phyloP scores from a whole-genome alignment of 2,888 invertebrate species.

The Drosophila nr. fundita region DNA sequence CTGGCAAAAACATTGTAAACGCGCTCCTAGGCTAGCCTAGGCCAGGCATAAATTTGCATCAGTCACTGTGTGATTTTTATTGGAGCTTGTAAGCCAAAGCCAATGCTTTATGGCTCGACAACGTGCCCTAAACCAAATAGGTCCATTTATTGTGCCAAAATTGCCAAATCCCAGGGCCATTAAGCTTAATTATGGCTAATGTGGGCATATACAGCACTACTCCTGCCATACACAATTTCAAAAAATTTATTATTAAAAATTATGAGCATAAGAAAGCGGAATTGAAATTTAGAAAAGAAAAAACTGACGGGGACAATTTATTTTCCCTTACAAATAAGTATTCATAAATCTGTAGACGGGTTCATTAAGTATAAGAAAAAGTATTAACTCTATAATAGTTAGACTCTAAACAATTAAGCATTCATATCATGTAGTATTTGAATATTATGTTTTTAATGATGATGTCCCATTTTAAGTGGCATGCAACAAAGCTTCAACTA shows the following conservation, averaged over 20 bases:
- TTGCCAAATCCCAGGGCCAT: conserved; percentile 76
- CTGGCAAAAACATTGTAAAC: conserved; percentile 74
- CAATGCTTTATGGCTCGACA: conserved; percentile 69
- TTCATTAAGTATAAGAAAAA: neutral
- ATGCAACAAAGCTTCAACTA: neutral
- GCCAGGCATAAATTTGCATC: conserved; percentile 77
- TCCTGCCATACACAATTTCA: conserved; percentile 10
- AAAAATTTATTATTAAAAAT: neutral
- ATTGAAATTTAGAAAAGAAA: neutral
- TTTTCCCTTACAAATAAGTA: neutral
- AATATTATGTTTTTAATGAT: neutral
- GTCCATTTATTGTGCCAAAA: conserved; percentile 72
- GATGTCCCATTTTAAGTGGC: neutral
- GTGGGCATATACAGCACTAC: conserved; percentile 21
- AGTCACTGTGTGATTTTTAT: conserved; percentile 67
- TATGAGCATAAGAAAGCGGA: conserved; percentile 1
- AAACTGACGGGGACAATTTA: neutral
- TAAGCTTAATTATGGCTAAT: conserved; percentile 77
- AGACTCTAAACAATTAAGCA: neutral
- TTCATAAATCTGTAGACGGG: neutral
- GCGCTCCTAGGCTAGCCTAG: conserved; percentile 48
- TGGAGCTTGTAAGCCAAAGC: conserved; percentile 50
- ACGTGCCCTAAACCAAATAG: conserved; percentile 42
- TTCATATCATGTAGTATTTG: neutral
- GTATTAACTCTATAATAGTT: neutral